Evolutionary conservation across 30 jellyfish, hydroid and myxozoan genomes (phyloP), one percentile per base, ranked within the genome.

Genomic region (Pelagia noctiluca): DNA sequence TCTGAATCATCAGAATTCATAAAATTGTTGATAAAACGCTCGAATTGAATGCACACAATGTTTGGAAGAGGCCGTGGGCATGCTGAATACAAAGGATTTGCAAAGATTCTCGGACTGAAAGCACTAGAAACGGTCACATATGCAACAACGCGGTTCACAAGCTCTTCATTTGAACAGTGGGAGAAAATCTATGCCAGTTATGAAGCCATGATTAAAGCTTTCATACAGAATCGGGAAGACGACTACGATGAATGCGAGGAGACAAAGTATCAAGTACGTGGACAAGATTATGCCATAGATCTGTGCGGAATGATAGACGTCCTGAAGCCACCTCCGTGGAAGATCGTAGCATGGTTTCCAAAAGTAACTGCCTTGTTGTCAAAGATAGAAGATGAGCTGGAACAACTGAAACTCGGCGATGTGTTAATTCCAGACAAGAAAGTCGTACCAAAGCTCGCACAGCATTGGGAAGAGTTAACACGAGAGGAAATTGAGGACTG

Each of bases 401-500:
- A 21, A 57, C 29, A 24, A 57, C 16, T 42, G 16, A 42, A 42
- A 16, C 8, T 5, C 34, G 72, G 11, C 72, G 11, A 57, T 5
- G 72, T 26, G 21, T 26, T 57, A 23, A 63, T 29, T 29, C 77
- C 77, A 63, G 48, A 63, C 49, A 29, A 63, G 48, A 8, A 23
- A 22, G 8, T 63, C 4, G 7, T 70, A 30, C 82, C 71, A 11
- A 70, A 12, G 4, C 67, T 70, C 31, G 7, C 71, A 30, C 7
- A 13, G 29, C 82, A 70, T 30, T 70, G 82, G 82, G 82, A 70
- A 35, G 82, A 42, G 67, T 28, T 70, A 35, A 70, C 68, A 18
- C 7, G 35, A 35, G 82, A 70, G 31, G 71, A 70, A 70, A 70
- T 70, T 42, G 82, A 70, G 12, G 82, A 70, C 32, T 70, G 82